Evolutionary conservation across 2,888 invertebrate species (phyloP), one percentile per base, ranked within the genome.

Genomic region (Sesia bembeciformis): DNA sequence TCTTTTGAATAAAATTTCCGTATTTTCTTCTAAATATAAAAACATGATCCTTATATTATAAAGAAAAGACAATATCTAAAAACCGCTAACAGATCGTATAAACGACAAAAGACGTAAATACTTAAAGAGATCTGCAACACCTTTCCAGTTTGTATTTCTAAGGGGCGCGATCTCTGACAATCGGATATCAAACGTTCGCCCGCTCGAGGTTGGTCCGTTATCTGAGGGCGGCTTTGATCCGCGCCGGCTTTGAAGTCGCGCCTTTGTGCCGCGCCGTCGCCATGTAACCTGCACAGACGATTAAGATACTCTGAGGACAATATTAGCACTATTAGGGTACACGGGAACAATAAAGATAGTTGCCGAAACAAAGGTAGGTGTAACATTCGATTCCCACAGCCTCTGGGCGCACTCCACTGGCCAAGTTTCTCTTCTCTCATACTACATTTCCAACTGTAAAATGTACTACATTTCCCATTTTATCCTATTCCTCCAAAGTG

Each of bases 101-200:
- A 46, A n/a, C 7, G 8, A 50, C 50, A 50, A 50, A 50, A 50
- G 38, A 50, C 50, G 23, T 46, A 23, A 46, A 46, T 46, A 46
- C 46, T 46, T 50, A 50, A 50, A 50, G 50, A 50, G 39, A 38
- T 50, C 39, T 50, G 50, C 38, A 39, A 50, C 50, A 77, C 76
- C 74, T 80, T 73, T 76, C 71, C 64, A 70, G 63, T 57, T 59
- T 56, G 61, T 64, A 63, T 76, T 76, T 75, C 68, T 68, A 63
- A 64, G 62, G 46, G 64, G 66, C 57, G 64, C 57, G 73, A 79
- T 77, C 74, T 78, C 77, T 75, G 72, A 79, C 81, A 84, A 82
- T 84, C 83, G 73, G 76, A 81, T 82, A 82, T 78, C 74, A 82
- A 80, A 77, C 77, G 77, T 69, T 78, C 65, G 70, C 68, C 69